Percentiles rank a stretch among this genome's conserved stretches.
phyloP scores from a whole-genome alignment of 2,797 vertebrate genomes.

The Platalea minor region DNA sequence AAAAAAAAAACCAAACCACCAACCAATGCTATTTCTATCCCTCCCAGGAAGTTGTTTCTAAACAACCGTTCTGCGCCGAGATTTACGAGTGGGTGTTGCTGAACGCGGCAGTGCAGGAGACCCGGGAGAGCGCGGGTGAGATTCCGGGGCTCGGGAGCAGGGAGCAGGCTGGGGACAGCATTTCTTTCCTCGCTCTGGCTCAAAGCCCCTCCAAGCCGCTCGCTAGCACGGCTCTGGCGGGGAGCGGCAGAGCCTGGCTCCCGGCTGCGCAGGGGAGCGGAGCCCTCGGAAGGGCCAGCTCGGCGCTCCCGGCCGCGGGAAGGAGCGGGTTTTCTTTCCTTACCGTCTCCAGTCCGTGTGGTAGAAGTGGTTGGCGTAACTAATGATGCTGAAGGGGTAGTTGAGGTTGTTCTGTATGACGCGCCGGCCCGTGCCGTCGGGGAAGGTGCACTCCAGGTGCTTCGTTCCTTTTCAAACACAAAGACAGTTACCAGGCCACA shows the following conservation, averaged over 20 bases:
- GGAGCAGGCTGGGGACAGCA: not conserved
- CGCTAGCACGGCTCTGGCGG: fast-evolving
- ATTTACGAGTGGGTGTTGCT: not conserved
- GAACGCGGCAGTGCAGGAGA: not conserved
- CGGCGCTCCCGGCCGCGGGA: fast-evolving
- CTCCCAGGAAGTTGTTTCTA: not conserved
- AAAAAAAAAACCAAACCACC: not conserved
- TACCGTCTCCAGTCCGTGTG: conserved; percentile 97
- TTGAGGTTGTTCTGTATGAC: conserved; percentile 86
- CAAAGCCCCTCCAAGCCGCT: not conserved
- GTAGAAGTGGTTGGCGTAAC: conserved; percentile 90
- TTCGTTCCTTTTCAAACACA: conserved; percentile 85
- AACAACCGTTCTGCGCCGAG: not conserved
- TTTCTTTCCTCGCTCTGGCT: not conserved
- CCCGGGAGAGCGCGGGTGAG: not conserved
- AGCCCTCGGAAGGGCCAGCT: not conserved
- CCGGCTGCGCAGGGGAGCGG: fast-evolving
- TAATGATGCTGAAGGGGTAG: conserved; percentile 93
- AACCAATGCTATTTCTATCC: not conserved
- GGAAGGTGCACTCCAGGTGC: conserved; percentile 86
- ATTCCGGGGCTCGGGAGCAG: not conserved
- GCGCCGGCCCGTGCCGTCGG: conserved; percentile 83
- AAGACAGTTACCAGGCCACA: not conserved
- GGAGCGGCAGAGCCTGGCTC: not conserved
- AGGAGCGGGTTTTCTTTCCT: not conserved